Conservation (phyloP, 2,888 invertebrate genomes). For the Apamea epomidion region DNA sequence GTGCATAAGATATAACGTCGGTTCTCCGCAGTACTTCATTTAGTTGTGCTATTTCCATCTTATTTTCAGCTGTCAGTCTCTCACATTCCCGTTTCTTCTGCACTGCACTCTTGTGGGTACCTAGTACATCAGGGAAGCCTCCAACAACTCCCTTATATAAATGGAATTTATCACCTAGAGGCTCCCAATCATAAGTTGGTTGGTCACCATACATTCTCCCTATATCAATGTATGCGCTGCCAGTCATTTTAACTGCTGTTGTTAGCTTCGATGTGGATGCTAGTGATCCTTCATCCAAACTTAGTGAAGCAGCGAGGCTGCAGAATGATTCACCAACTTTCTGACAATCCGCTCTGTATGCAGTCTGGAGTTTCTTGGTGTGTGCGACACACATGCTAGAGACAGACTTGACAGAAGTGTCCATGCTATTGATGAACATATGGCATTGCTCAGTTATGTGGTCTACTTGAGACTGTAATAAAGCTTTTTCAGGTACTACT, state of each 20-base stretch:
- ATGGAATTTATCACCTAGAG: conserved; percentile 96
- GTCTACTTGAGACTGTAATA: conserved; percentile 94
- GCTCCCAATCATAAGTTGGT: conserved; percentile 97
- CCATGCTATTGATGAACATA: conserved; percentile 96
- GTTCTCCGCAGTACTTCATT: conserved; percentile 95
- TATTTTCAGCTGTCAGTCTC: conserved; percentile 94
- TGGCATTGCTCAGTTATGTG: conserved; percentile 95
- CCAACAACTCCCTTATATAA: conserved; percentile 98
- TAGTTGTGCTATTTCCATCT: conserved; percentile 95
- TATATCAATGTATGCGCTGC: conserved; percentile 96
- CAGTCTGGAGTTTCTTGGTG: conserved; percentile 95
- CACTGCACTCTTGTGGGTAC: conserved; percentile 96
- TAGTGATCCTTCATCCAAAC: conserved; percentile 93
- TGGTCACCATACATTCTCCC: conserved; percentile 97
- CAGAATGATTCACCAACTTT: conserved; percentile 97
- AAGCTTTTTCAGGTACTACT: conserved; percentile 95
- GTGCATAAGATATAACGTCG: conserved; percentile 97
- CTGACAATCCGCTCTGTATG: conserved; percentile 97
- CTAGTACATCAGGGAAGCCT: conserved; percentile 97
- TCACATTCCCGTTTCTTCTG: conserved; percentile 97
- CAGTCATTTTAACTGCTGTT: conserved; percentile 95
- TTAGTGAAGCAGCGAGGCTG: conserved; percentile 95
- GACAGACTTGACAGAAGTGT: conserved; percentile 96
- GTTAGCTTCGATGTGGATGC: conserved; percentile 93
- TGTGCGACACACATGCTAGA: conserved; percentile 95